These are phyloP conservation scores for Meta bourneti DNA, from an alignment of 2,888 invertebrate genomes.

Conservation along the genomic window DNA sequence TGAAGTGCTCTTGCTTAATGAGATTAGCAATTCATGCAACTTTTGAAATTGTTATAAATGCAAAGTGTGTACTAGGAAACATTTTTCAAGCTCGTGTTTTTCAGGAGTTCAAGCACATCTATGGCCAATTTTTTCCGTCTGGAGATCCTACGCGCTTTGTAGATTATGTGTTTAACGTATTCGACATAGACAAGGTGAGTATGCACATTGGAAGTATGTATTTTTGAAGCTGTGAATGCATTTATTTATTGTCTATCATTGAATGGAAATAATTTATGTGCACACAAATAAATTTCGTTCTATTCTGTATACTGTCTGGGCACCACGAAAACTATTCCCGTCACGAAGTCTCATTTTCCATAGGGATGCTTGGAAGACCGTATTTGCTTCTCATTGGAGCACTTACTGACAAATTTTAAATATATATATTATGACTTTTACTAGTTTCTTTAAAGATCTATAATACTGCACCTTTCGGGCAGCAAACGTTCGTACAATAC, in stretches of 20 bases:
- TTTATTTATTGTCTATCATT: not conserved
- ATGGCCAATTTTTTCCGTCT: slow-evolving; percentile 77
- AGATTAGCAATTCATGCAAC: not conserved
- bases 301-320: not conserved
- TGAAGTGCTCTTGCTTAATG: not conserved
- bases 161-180: slow-evolving; percentile 77
- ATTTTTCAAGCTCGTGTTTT: not conserved
- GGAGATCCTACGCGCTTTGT: slow-evolving; percentile 77
- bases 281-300: not conserved
- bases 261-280: not conserved
- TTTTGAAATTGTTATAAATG: not conserved
- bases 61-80: not conserved
- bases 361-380: too few relatives aligned
- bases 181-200: slow-evolving; percentile 77
- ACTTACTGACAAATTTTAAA: too few relatives aligned
- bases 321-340: not conserved
- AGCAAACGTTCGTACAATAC: too few relatives aligned
- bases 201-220: not conserved
- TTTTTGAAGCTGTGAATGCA: not conserved
- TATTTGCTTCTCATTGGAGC: too few relatives aligned
- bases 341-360: too few relatives aligned
- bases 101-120: slow-evolving; percentile 77
- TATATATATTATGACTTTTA: too few relatives aligned
- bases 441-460: too few relatives aligned
- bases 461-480: too few relatives aligned